Percentiles rank a stretch among this genome's conserved stretches.
Conservation (phyloP, 2,113 vertebrate genomes). For the Actinemys pallida region DNA sequence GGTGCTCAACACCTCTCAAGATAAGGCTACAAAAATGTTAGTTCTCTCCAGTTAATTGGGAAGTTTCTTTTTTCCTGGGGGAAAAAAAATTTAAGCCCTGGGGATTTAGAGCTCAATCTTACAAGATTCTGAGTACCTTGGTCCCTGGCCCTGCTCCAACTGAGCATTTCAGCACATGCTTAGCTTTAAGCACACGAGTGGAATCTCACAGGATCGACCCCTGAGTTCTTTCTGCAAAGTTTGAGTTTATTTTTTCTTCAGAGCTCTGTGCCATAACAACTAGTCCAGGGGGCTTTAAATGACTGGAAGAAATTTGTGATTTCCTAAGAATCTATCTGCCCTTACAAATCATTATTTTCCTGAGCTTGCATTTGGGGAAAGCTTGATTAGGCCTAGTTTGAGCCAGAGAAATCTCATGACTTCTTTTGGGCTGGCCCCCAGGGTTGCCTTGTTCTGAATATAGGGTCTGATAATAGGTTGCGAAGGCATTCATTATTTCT, state of each 20-base stretch:
- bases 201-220: background rate
- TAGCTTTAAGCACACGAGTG: background rate
- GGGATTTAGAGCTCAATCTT: background rate
- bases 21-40: background rate
- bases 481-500: slow-evolving; percentile 66
- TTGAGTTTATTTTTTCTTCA: background rate
- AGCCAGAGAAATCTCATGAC: slow-evolving; percentile 49
- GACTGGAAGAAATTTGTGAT: slow-evolving; percentile 1
- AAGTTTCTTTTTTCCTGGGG: background rate
- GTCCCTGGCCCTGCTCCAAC: background rate
- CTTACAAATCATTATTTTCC: slow-evolving; percentile 53
- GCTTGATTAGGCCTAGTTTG: slow-evolving; percentile 50
- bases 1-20: background rate
- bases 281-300: background rate
- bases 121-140: fast-evolving
- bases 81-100: background rate
- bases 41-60: background rate
- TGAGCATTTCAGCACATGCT: background rate
- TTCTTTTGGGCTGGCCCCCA: slow-evolving; percentile 47
- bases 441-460: slow-evolving; percentile 48
- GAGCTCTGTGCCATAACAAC: background rate
- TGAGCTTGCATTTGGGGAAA: slow-evolving; percentile 40
- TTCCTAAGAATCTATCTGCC: slow-evolving; percentile 38
- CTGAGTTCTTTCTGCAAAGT: background rate
- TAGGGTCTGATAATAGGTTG: slow-evolving; percentile 68